These are phyloP conservation scores for Vultur gryphus DNA, from an alignment of 2,797 vertebrate genomes.

Conservation along the genomic window DNA sequence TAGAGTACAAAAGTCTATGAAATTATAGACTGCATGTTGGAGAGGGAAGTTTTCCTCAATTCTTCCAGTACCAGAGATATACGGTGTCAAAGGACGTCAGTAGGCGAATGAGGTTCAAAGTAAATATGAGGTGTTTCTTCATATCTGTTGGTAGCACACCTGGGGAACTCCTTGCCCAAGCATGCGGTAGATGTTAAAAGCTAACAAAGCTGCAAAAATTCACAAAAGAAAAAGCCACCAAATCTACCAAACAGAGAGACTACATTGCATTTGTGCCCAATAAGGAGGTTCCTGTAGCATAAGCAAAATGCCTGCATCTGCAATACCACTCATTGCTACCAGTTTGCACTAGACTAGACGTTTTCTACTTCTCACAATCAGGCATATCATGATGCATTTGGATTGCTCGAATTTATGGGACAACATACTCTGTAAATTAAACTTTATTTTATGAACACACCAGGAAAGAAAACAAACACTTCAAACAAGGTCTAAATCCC, in stretches of 20 bases:
- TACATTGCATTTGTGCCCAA: background rate
- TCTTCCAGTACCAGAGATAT: background rate
- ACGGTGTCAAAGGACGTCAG: background rate
- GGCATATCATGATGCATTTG: background rate
- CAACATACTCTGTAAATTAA: background rate
- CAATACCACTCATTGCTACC: background rate
- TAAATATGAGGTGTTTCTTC: background rate
- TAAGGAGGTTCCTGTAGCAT: background rate
- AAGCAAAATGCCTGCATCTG: background rate
- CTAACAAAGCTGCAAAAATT: background rate
- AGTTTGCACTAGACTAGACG: background rate
- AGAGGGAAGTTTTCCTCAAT: background rate
- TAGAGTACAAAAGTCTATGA: background rate
- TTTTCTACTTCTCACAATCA: background rate
- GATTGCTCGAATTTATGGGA: background rate
- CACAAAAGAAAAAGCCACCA: background rate
- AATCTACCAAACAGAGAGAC: background rate
- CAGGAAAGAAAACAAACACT: background rate
- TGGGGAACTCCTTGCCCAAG: background rate
- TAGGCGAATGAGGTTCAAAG: background rate
- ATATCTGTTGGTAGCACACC: background rate
- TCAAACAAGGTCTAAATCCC: background rate
- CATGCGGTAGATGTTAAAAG: background rate
- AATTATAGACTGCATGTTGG: fast-evolving
- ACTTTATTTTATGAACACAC: background rate